Evolutionary conservation across 2,113 vertebrate genomes (phyloP).

Genomic region (Gnathonemus longibarbis): DNA sequence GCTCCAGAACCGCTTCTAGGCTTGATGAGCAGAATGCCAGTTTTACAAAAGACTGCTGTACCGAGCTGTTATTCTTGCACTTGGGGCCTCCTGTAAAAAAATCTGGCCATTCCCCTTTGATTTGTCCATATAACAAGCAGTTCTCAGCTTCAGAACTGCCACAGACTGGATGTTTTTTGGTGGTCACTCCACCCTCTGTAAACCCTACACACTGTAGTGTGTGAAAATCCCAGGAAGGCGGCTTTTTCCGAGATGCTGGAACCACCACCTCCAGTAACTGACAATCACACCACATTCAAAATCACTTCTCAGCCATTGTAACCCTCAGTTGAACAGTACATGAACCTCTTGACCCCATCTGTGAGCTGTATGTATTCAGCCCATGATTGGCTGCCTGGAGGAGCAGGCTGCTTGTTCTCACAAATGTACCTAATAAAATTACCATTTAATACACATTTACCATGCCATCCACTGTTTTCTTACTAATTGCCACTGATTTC

Average conservation of each 20-base stretch:
- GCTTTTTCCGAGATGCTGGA: neutral
- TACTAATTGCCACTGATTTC: neutral
- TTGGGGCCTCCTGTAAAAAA: neutral
- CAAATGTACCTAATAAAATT: neutral
- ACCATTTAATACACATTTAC: neutral
- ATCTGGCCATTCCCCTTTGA: neutral
- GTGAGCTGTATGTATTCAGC: neutral
- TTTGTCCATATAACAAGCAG: too few species aligned
- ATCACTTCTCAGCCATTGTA: neutral
- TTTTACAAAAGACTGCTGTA: neutral
- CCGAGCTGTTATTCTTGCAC: neutral
- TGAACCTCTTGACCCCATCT: neutral
- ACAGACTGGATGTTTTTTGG: neutral
- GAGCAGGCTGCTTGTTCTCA: neutral
- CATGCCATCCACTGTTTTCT: neutral
- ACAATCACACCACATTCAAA: neutral
- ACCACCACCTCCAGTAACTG: neutral
- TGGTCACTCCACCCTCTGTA: neutral
- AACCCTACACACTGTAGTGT: neutral
- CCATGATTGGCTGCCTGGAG: neutral
- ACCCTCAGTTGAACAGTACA: neutral
- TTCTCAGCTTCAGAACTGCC: neutral
- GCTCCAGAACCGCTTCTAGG: neutral
- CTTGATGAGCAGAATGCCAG: neutral
- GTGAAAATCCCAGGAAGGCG: too few species aligned